A percentile compares a stretch with the other conserved stretches of the same genome.
These are phyloP conservation scores for Carduelis carduelis DNA, from an alignment of 2,797 vertebrate genomes.

Conservation along the genomic window DNA sequence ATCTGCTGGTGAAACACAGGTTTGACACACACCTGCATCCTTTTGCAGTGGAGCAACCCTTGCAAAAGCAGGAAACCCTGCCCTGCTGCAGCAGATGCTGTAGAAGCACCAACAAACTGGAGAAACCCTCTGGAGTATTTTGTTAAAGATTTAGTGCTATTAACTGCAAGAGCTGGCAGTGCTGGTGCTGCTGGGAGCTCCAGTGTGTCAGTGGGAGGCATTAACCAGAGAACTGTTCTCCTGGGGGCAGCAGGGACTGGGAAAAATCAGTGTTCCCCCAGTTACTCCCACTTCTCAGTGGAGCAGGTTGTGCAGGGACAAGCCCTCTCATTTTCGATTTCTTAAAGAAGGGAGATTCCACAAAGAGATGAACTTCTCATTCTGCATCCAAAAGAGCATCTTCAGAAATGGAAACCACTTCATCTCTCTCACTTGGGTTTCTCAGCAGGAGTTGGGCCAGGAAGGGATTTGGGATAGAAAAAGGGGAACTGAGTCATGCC, in stretches of 20 bases:
- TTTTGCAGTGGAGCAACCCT: not conserved
- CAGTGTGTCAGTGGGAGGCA: rapidly evolving
- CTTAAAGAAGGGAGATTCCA: not conserved
- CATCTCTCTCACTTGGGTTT: not conserved
- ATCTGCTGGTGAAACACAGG: not conserved
- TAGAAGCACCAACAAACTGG: not conserved
- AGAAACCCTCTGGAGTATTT: not conserved
- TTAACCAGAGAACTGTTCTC: not conserved
- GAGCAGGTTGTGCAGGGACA: not conserved
- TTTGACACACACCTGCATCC: not conserved
- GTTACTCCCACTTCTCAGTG: not conserved
- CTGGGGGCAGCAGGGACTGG: not conserved
- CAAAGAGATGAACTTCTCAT: not conserved
- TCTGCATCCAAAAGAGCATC: not conserved
- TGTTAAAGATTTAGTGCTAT: not conserved
- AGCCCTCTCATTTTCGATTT: not conserved
- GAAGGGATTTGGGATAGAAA: not conserved
- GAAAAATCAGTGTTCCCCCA: not conserved
- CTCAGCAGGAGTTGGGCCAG: not conserved
- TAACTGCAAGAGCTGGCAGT: not conserved
- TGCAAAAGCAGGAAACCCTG: not conserved
- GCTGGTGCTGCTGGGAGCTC: not conserved
- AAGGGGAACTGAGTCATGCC: not conserved
- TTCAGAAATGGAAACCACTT: not conserved
- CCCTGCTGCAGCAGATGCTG: not conserved